Evolutionary conservation across 2,113 vertebrate genomes (phyloP), one percentile per base, ranked within the genome.

Genomic region (Mionectes macconnelli): DNA sequence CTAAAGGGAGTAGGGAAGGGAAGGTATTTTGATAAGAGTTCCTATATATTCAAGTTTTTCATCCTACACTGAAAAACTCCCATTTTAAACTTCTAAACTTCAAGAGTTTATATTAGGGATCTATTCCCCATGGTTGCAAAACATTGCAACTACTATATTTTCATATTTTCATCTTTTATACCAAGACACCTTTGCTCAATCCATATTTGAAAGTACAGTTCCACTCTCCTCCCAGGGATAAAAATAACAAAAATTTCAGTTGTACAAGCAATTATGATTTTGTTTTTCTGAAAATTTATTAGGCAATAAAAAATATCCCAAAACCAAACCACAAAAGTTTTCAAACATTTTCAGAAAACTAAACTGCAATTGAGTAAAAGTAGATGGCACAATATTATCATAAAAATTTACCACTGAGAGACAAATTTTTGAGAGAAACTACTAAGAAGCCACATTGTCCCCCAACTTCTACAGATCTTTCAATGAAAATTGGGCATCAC

Each of bases 1-100:
- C 42, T 18, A 10, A 25, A 8, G 14, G 10, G 35, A 84, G 18
- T 1, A 12, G 40, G 8, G 8, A 9, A 17, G 7, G 3, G 5
- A 8, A 7, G 31, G 63, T 80, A 79, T 73, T 90, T 84, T 91
- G 83, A 86, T 88, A 85, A 83, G 44, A 90, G n/a, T 55, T 78
- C n/a, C 47, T 67, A 11, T 67, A 49, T 81, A 57, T 39, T 82
- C 24, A 39, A 42, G 30, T 52, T 92, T 91, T 87, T 52, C 28
- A 89, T 83, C 56, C 35, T 49, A 22, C 25, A 24, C 23, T 88
- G 62, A 95, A 94, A 94, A 93, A 55, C 5, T 75, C 40, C 24
- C 42, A 39, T 83, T 95, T 95, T 70, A 76, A 92, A 72, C 63
- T 94, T 49, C 39, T 50, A 86, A 88, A 86, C 57, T 67, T 95